Evolutionary conservation across 1,140 invertebrate genomes (phyloP), one percentile per base, ranked within the genome.

Genomic region (Magallana gigas): DNA sequence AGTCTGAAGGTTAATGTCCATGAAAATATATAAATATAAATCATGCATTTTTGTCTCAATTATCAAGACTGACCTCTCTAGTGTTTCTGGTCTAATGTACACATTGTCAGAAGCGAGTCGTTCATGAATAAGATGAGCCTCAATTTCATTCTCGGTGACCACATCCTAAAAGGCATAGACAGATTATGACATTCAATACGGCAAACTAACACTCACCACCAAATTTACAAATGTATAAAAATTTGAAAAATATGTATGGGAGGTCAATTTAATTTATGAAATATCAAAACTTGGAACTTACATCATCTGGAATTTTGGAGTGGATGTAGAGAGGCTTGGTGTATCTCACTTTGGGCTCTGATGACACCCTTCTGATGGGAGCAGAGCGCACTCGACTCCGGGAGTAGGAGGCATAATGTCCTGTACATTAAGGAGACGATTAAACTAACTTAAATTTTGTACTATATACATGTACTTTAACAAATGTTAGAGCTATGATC

Each of bases 91-190:
- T 14, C 84, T 89, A 14, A 92, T 83, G 81, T 91, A 88, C 3
- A 92, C 80, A 11, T 91, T 90, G 87, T 90, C 90, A n/a, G 88
- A 83, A 36, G 91, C 90, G 11, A 92, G 81, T 71, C 87, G 87
- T 11, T 88, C 84, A 29, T 91, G 87, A 57, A 92, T 87, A 23
- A 88, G 80, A 16, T 87, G 80, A 88, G 91, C 91, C 82, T 90
- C 91, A 12, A 89, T 29, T 16, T 88, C 88, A 86, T 89, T 89
- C 56, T 92, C 91, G 14, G 90, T 91, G 62, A 91, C 90, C 48
- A 88, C 64, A n/a, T 90, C 88, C 88, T 92, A 57, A 76, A 29
- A 59, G 12, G 6, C 2, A 6, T 3, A 57, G 1, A 85, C 6
- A 85, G 14, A 16, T 1, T 4, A 64, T 18, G 62, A 60, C 4